A percentile compares a stretch with the other conserved stretches of the same genome.
Evolutionary conservation across 1,140 invertebrate genomes (phyloP).

Genomic region (Drosophila arizonae): DNA sequence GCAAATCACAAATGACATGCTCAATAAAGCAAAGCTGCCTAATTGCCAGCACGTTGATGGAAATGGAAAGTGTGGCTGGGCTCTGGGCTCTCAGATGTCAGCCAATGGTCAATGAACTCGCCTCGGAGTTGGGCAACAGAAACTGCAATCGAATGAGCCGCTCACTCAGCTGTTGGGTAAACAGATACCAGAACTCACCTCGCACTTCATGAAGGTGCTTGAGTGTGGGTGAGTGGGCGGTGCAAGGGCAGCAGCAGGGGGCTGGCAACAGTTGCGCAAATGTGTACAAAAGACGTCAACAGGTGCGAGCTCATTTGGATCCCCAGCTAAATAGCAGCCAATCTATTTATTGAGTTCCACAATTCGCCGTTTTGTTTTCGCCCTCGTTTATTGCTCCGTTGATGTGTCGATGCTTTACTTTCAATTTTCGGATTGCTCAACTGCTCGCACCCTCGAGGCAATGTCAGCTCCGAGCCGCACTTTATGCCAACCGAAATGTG

Average conservation of each 20-base stretch:
- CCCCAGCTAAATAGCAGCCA: constrained; percentile 45
- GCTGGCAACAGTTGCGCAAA: constrained; percentile 68
- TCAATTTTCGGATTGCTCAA: constrained; percentile 58
- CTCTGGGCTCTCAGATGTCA: constrained; percentile 7
- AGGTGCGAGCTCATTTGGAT: constrained; percentile 62
- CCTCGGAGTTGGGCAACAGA: constrained; percentile 11
- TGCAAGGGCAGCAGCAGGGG: background rate
- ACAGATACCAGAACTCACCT: constrained; percentile 43
- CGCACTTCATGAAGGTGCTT: background rate
- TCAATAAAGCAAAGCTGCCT: constrained; percentile 24
- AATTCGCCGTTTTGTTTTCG: constrained; percentile 22
- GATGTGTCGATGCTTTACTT: constrained; percentile 27
- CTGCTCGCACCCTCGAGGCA: constrained; percentile 47
- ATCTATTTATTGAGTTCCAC: constrained; percentile 75
- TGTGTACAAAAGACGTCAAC: constrained; percentile 46
- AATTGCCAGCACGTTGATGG: constrained; percentile 23
- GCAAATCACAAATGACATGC: constrained; percentile 24
- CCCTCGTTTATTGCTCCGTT: background rate
- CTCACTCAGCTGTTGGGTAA: constrained; percentile 35
- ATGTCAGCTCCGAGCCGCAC: constrained; percentile 43
- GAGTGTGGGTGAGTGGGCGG: background rate
- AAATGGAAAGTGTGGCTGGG: constrained; percentile 42
- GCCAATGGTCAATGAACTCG: constrained; percentile 43
- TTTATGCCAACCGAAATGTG: constrained; percentile 33
- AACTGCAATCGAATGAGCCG: constrained; percentile 30